phyloP scores from a whole-genome alignment of 2,888 invertebrate species.

The Melolontha melolontha region DNA sequence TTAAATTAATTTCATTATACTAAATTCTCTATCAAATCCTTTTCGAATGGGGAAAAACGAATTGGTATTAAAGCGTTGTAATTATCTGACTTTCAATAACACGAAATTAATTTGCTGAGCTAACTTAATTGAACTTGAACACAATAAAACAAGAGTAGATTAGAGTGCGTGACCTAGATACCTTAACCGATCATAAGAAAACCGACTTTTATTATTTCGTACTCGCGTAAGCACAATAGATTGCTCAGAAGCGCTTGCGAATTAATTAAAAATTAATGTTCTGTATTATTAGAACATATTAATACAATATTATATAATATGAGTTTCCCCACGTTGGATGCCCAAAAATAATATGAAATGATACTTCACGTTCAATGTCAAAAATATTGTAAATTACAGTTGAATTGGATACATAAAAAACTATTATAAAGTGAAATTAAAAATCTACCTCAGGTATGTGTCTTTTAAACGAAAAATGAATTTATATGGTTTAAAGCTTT shows the following conservation, averaged over 20 bases:
- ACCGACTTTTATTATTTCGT: background rate
- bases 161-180: conserved; percentile 16
- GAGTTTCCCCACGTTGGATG: too few relatives aligned
- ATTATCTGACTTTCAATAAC: conserved; percentile 22
- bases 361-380: too few relatives aligned
- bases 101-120: conserved; percentile 14
- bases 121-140: conserved; percentile 16
- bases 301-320: too few relatives aligned
- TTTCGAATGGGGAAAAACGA: background rate
- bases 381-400: too few relatives aligned
- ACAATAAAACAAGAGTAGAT: conserved; percentile 1
- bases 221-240: background rate
- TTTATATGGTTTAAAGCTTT: too few relatives aligned
- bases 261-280: background rate
- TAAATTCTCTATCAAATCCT: conserved; percentile 10
- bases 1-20: background rate
- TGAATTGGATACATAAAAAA: too few relatives aligned
- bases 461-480: too few relatives aligned
- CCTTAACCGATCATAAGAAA: conserved; percentile 11
- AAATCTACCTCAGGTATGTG: too few relatives aligned
- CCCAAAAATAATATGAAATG: too few relatives aligned
- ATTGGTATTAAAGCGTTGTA: conserved; percentile 5
- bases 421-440: too few relatives aligned
- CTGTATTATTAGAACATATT: too few relatives aligned
- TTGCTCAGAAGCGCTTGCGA: background rate